Percentiles rank a stretch among this genome's conserved stretches.
phyloP scores from a whole-genome alignment of 2,888 invertebrate species.

The Danaus chrysippus region DNA sequence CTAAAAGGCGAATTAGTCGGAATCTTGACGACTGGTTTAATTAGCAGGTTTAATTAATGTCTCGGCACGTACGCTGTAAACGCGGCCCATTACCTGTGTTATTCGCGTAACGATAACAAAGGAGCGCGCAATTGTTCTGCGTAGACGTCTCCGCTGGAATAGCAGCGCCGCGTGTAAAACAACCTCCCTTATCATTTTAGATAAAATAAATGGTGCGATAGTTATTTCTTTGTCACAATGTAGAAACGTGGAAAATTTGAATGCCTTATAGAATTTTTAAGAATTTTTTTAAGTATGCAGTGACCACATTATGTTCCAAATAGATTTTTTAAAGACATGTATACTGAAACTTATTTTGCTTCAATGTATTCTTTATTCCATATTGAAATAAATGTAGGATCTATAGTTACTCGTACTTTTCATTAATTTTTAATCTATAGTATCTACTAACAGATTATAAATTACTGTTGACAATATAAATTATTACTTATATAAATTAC shows the following conservation, averaged over 20 bases:
- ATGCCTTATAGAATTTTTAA: neutral
- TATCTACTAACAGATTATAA: too few relatives aligned
- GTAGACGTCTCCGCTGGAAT: slow-evolving; percentile 26
- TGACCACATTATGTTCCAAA: too few relatives aligned
- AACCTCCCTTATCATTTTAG: slow-evolving; percentile 21
- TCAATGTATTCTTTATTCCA: too few relatives aligned
- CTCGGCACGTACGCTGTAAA: slow-evolving; percentile 71
- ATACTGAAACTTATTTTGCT: too few relatives aligned
- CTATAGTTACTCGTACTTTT: too few relatives aligned
- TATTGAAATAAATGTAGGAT: too few relatives aligned
- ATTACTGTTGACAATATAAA: too few relatives aligned
- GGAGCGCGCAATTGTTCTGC: slow-evolving; percentile 30
- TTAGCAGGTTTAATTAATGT: slow-evolving; percentile 74
- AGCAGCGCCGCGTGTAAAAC: slow-evolving; percentile 11
- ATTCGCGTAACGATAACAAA: slow-evolving; percentile 72
- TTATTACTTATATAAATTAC: too few relatives aligned
- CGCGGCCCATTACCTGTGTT: slow-evolving; percentile 71
- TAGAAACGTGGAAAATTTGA: slow-evolving; percentile 1
- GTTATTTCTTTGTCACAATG: slow-evolving; percentile 10
- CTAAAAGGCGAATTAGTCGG: slow-evolving; percentile 33
- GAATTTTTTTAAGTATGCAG: too few relatives aligned
- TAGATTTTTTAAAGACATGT: too few relatives aligned
- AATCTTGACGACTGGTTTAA: slow-evolving; percentile 58
- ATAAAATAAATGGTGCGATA: slow-evolving; percentile 14
- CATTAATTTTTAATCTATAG: too few relatives aligned